These are phyloP conservation scores for Notospermus geniculatus DNA, from an alignment of 1,140 invertebrate genomes.

Conservation along the genomic window DNA sequence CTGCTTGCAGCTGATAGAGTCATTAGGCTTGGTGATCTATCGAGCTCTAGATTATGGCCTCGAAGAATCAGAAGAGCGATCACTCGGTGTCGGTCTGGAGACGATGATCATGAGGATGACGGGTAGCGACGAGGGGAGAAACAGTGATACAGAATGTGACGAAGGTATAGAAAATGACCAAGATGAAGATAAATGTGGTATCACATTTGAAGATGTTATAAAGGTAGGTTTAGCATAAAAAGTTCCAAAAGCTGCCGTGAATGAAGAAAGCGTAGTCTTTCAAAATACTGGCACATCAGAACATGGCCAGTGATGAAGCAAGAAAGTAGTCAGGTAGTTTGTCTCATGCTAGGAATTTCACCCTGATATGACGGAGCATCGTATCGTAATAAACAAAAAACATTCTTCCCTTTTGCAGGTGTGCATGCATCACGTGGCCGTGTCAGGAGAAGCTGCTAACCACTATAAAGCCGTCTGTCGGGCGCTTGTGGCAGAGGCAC, in stretches of 20 bases:
- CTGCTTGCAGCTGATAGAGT: constrained; percentile 70
- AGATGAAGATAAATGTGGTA: constrained; percentile 28
- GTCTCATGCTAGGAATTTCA: too few relatives aligned
- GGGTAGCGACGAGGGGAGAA: constrained; percentile 27
- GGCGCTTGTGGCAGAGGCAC: constrained; percentile 83
- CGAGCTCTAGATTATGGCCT: constrained; percentile 84
- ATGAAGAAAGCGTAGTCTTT: too few relatives aligned
- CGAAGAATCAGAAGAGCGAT: constrained; percentile 77
- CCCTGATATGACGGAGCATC: not conserved
- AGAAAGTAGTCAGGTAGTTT: too few relatives aligned
- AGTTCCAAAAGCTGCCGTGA: too few relatives aligned
- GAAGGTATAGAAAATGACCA: constrained; percentile 49
- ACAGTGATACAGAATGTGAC: constrained; percentile 33
- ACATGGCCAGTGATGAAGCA: too few relatives aligned
- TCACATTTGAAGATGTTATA: constrained; percentile 46
- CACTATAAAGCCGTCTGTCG: constrained; percentile 90
- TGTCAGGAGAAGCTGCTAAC: constrained; percentile 64
- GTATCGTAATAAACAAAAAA: constrained; percentile 1
- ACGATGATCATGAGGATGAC: constrained; percentile 82
- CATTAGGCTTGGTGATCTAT: constrained; percentile 79
- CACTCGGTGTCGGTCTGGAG: constrained; percentile 80
- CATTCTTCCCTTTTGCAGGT: constrained; percentile 58
- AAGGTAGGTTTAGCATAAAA: constrained; percentile 43
- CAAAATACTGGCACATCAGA: too few relatives aligned
- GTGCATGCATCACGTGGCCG: constrained; percentile 68